A percentile compares a stretch with the other conserved stretches of the same genome.
Conservation (phyloP, 2,113 vertebrate genomes). For the Lophura nycthemera region DNA sequence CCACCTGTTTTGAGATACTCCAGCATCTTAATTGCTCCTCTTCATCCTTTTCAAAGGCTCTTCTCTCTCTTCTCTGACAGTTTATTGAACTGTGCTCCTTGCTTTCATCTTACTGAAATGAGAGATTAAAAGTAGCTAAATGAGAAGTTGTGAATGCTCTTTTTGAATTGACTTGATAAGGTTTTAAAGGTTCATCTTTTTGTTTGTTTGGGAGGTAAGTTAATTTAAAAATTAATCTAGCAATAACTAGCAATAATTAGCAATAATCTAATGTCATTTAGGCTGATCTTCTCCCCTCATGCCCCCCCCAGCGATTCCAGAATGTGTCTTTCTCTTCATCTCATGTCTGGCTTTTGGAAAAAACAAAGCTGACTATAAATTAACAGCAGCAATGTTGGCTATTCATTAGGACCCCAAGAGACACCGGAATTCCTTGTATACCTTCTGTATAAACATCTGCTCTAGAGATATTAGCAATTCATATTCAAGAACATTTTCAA, state of each 20-base stretch:
- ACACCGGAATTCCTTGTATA: conserved; percentile 2
- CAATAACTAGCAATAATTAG: not conserved
- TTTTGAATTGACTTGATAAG: not conserved
- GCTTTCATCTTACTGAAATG: conserved; percentile 12
- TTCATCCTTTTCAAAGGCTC: conserved; percentile 3
- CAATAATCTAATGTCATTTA: not conserved
- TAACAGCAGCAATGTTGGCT: not conserved
- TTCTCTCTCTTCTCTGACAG: not conserved
- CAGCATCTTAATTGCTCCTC: not conserved
- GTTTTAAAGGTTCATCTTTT: not conserved
- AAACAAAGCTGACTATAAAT: not conserved
- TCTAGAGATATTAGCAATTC: not conserved
- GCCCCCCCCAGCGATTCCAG: not conserved
- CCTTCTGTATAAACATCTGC: not conserved
- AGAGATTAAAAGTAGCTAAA: not conserved
- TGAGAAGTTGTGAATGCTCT: not conserved
- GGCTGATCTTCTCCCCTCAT: not conserved
- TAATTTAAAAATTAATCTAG: not conserved
- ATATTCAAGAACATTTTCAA: not conserved
- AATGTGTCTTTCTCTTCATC: not conserved
- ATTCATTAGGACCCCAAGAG: not conserved
- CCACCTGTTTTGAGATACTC: not conserved
- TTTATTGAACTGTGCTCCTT: not conserved
- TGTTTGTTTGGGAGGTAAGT: not conserved
- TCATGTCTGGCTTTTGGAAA: not conserved